These are phyloP conservation scores for Carposina sasakii DNA, from an alignment of 1,140 invertebrate species.

Conservation along the genomic window DNA sequence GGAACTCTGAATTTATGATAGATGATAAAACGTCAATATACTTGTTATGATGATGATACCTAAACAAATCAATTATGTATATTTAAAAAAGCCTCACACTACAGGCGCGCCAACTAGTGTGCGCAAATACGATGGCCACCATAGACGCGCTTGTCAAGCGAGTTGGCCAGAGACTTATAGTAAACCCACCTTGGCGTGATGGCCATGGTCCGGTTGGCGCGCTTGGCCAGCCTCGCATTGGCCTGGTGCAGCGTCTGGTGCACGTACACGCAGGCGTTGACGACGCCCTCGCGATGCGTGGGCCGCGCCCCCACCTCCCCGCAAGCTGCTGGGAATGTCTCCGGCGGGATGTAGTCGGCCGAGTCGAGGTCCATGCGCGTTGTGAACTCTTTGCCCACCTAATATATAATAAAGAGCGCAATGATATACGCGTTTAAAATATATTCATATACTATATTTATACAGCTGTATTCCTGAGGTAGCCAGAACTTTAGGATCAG, in stretches of 20 bases:
- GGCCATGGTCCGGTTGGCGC: slow-evolving; percentile 95
- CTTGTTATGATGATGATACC: not conserved
- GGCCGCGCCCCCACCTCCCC: slow-evolving; percentile 83
- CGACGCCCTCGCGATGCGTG: slow-evolving; percentile 93
- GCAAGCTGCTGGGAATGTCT: slow-evolving; percentile 91
- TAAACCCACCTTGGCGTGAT: slow-evolving; percentile 88
- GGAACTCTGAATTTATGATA: no score
- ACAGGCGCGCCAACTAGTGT: no score
- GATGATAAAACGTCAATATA: no score
- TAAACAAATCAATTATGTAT: not conserved
- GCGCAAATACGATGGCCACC: no score
- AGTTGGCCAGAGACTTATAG: no score
- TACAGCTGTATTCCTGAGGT: no score
- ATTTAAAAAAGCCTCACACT: not conserved
- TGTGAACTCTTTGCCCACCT: slow-evolving; percentile 92
- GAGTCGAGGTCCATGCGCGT: slow-evolving; percentile 87
- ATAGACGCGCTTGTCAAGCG: no score
- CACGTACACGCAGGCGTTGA: slow-evolving; percentile 98
- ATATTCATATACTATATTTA: no score
- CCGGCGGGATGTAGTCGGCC: slow-evolving; percentile 87
- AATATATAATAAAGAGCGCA: slow-evolving; percentile 15
- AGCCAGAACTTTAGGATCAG: no score
- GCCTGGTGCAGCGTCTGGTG: slow-evolving; percentile 97
- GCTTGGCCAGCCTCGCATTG: slow-evolving; percentile 89
- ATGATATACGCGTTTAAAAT: not conserved